These are phyloP conservation scores for Pristionchus arcanus DNA, from an alignment of 2,888 invertebrate genomes.

Conservation along the genomic window DNA sequence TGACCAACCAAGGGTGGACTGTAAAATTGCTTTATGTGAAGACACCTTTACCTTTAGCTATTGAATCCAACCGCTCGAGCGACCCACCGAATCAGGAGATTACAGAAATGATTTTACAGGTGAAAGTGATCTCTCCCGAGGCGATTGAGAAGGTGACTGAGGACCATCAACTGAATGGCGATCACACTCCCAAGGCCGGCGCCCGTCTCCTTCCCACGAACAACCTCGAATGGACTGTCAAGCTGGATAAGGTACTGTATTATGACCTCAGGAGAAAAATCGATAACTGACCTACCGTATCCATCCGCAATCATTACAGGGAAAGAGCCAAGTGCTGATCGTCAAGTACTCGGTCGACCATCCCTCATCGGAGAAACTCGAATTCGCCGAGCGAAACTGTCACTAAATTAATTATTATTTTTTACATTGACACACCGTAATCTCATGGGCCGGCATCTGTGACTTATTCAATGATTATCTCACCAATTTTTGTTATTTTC, in stretches of 20 bases:
- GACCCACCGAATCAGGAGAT: neutral
- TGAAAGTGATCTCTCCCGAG: constrained; percentile 58
- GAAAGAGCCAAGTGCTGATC: constrained; percentile 36
- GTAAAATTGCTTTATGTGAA: no score
- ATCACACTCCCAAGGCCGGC: constrained; percentile 43
- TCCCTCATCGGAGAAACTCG: constrained; percentile 44
- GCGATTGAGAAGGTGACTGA: constrained; percentile 38
- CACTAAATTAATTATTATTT: neutral
- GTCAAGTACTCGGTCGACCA: constrained; percentile 38
- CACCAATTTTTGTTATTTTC: neutral
- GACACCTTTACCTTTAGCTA: no score
- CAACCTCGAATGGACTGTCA: constrained; percentile 69
- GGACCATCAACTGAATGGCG: neutral
- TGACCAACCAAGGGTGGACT: no score
- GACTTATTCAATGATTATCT: neutral
- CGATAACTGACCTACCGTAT: neutral
- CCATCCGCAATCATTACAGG: constrained; percentile 15
- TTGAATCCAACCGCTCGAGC: neutral
- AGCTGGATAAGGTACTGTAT: constrained; percentile 56
- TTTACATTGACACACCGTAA: constrained; percentile 1
- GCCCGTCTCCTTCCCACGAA: constrained; percentile 55
- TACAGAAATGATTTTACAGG: constrained; percentile 53
- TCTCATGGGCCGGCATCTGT: constrained; percentile 43
- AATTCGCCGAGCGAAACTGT: constrained; percentile 40
- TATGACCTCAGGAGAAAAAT: neutral